Base-by-base conservation (phyloP, 2,888 invertebrate species). In the Troilus luridus region DNA sequence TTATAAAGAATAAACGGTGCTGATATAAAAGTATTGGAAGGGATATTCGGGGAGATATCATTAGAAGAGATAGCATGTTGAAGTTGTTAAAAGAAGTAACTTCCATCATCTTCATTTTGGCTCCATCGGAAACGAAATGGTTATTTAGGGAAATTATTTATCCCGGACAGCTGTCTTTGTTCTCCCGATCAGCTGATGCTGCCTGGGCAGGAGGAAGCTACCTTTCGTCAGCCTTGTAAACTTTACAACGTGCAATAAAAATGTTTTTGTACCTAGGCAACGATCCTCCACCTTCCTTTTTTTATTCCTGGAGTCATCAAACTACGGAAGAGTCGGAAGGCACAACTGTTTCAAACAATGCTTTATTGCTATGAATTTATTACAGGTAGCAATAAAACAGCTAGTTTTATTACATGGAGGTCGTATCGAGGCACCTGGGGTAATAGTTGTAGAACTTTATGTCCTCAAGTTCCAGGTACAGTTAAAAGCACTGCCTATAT, bases 311-410 rank as follows among this genome's bases (percentile, higher is more conserved):
- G n/a, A 10, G 24, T 12, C 64, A 24, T 64, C 41, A 41, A 77
- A 41, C 27, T 17, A 1, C 17, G 41, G 77, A 19, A 12, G 72
- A 9, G 19, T 67, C 67, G 67, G n/a, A 19, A 67, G 77, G 77
- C 19, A 77, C 41, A 77, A 77, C 77, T 77, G 17, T 77, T 41
- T n/a, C 77, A 54, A 21, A 81, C 81, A 81, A 81, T 54, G 24
- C 54, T 81, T 81, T 81, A 81, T 21, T 81, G 54, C 81, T 0
- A 19, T 21, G 21, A 19, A 0, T 81, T 81, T 54, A 81, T 81
- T 81, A 10, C 9, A 54, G 54, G 21, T 12, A 19, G 9, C 81
- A 81, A 81, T 81, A 81, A 81, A 54, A 54, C 19, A 10, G 19
- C 54, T 81, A 21, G 81, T 21, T 81, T 54, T 81, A 81, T 81